Evolutionary conservation across 2,113 vertebrate species (phyloP).

Genomic region (Nanger granti): DNA sequence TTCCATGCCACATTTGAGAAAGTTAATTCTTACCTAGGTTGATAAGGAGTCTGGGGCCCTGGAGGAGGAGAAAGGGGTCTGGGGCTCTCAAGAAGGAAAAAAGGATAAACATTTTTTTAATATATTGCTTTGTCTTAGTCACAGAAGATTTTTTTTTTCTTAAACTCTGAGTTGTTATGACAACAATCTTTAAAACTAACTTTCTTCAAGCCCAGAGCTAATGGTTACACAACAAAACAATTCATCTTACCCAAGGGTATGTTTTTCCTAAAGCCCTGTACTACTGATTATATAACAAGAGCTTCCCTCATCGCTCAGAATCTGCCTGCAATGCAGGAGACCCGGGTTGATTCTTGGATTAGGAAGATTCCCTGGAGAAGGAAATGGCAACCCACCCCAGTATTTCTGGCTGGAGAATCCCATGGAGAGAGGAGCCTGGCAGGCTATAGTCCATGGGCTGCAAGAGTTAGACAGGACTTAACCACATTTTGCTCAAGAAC

Average conservation of each 20-base stretch:
- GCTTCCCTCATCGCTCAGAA: not conserved
- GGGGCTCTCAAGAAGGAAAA: not conserved
- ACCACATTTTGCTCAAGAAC: not conserved
- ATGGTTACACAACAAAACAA: not conserved
- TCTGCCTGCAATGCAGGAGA: not conserved
- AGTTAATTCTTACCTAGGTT: not conserved
- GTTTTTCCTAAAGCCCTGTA: not conserved
- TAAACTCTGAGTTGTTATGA: not conserved
- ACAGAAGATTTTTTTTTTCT: not conserved
- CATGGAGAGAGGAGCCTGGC: not conserved
- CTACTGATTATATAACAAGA: not conserved
- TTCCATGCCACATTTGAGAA: not conserved
- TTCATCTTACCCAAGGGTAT: not conserved
- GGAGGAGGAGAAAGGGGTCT: not conserved
- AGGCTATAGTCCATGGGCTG: not conserved
- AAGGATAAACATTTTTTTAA: not conserved
- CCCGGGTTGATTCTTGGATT: accelerated
- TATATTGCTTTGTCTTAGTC: not conserved
- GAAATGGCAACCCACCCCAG: not conserved
- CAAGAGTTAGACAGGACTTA: not conserved
- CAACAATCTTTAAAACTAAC: not conserved
- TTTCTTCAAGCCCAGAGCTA: not conserved
- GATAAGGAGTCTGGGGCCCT: not conserved
- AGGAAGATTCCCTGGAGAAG: not conserved
- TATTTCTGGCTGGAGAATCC: not conserved